These are phyloP conservation scores for Poeciliopsis turrubarensis DNA, from an alignment of 2,113 vertebrate species.

Conservation along the genomic window DNA sequence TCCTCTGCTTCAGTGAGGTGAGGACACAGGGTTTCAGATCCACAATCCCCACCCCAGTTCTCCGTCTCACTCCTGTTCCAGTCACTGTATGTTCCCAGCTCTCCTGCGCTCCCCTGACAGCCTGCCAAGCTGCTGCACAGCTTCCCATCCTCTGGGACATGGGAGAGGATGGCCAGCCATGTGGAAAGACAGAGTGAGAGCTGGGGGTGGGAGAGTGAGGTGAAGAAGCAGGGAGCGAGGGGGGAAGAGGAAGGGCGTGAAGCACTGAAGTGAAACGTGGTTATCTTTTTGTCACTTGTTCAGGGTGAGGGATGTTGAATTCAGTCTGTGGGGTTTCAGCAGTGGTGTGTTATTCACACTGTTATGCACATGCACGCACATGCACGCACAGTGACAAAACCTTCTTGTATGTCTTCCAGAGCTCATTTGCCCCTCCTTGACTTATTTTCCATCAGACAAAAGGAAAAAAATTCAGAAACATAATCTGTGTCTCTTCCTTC, in stretches of 20 bases:
- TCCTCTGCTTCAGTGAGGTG: constrained; percentile 45
- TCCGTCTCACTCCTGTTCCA: constrained; percentile 57
- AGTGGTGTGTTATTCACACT: constrained; percentile 56
- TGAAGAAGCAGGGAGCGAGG: constrained; percentile 21
- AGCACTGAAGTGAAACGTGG: constrained; percentile 75
- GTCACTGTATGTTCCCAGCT: constrained; percentile 77
- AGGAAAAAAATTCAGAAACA: constrained; percentile 48
- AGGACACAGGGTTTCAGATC: constrained; percentile 41
- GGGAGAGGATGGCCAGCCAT: constrained; percentile 76
- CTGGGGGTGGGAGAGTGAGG: constrained; percentile 40
- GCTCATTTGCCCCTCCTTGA: constrained; percentile 65
- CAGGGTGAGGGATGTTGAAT: constrained; percentile 72
- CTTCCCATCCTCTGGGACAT: constrained; percentile 75
- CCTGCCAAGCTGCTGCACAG: constrained; percentile 75
- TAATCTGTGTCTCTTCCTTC: constrained; percentile 44
- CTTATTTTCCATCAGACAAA: constrained; percentile 68
- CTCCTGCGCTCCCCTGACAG: constrained; percentile 74
- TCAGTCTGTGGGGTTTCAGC: constrained; percentile 56
- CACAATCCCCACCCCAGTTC: constrained; percentile 10
- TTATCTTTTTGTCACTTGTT: constrained; percentile 79
- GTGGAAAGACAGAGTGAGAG: constrained; percentile 69
- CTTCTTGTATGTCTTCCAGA: constrained; percentile 48
- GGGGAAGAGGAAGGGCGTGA: constrained; percentile 52
- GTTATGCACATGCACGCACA: constrained; percentile 21
- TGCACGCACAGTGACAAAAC: constrained; percentile 27